Conservation (phyloP, 2,113 vertebrate genomes). For the Pygoscelis antarcticus region DNA sequence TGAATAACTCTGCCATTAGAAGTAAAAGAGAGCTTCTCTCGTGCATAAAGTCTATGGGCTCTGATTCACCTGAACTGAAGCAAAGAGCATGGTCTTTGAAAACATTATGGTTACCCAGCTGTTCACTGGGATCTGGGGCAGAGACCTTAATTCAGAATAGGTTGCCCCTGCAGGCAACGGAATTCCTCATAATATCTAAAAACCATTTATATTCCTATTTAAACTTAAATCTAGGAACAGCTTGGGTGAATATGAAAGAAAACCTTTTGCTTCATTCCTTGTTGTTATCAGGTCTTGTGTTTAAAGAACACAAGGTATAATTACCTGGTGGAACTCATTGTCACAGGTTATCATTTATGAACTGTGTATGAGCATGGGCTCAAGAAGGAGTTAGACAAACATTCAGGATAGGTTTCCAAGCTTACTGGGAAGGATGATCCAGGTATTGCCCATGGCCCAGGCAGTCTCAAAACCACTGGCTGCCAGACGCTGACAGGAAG, state of each 20-base stretch:
- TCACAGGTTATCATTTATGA: neutral
- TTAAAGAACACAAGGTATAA: neutral
- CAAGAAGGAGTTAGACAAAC: neutral
- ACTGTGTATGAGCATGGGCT: neutral
- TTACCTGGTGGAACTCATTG: neutral
- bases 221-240: neutral
- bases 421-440: neutral
- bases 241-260: neutral
- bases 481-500: neutral
- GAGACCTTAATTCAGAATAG: neutral
- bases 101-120: neutral
- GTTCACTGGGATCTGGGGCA: neutral
- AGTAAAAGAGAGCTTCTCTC: neutral
- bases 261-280: neutral
- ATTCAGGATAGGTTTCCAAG: neutral
- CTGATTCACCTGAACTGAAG: neutral
- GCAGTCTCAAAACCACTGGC: neutral
- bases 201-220: neutral
- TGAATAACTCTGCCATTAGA: neutral
- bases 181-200: neutral
- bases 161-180: neutral
- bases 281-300: neutral
- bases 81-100: neutral
- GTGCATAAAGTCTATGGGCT: neutral
- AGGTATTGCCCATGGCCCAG: neutral